Evolutionary conservation across 2,113 vertebrate species (phyloP).

Genomic region (Hippotragus niger): DNA sequence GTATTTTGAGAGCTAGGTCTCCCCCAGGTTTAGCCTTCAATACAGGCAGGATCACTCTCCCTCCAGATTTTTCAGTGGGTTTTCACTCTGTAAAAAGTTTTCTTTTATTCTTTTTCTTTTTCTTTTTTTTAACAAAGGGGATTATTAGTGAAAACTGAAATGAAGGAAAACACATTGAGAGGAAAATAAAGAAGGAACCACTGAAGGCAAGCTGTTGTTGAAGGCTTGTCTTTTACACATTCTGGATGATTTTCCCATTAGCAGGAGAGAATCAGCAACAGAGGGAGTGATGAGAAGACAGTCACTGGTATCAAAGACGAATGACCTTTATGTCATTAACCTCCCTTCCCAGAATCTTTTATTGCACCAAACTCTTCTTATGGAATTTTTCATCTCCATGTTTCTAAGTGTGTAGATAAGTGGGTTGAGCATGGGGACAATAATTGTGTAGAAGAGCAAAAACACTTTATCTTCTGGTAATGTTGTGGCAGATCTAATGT

Average conservation of each 20-base stretch:
- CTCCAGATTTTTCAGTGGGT: not conserved
- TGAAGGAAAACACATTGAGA: not conserved
- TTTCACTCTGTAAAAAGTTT: not conserved
- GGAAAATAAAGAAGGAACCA: not conserved
- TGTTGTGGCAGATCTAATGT: not conserved
- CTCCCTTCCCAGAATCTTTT: not conserved
- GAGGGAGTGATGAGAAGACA: not conserved
- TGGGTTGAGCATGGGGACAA: conserved; percentile 41
- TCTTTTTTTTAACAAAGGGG: not conserved
- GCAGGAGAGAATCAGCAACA: not conserved
- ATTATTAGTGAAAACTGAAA: not conserved
- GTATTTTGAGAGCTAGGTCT: too few species aligned
- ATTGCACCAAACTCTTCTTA: not conserved
- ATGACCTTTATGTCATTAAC: not conserved
- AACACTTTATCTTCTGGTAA: conserved; percentile 39
- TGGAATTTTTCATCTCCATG: conserved; percentile 1
- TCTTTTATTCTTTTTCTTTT: too few species aligned
- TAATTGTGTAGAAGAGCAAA: conserved; percentile 39
- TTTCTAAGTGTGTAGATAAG: conserved; percentile 53
- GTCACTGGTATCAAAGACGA: not conserved
- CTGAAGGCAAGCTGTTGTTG: not conserved
- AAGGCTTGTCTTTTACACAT: not conserved
- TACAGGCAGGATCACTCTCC: not conserved
- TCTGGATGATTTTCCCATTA: not conserved
- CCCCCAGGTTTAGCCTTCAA: too few species aligned